These are phyloP conservation scores for Stegodyphus dumicola DNA, from an alignment of 1,140 invertebrate species.

Conservation along the genomic window DNA sequence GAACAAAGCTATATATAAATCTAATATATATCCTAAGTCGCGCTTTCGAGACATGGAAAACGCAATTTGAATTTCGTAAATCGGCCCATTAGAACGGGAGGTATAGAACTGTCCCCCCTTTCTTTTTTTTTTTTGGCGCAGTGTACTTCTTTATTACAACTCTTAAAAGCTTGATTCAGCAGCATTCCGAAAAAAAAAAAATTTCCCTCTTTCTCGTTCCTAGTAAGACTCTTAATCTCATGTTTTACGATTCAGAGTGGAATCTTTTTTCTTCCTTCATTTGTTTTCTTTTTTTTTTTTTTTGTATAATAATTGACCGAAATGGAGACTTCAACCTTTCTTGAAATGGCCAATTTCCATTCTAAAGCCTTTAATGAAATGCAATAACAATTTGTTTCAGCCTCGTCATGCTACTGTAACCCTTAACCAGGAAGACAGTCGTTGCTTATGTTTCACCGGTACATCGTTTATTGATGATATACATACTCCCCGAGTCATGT, in stretches of 20 bases:
- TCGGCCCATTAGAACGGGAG: too few species aligned
- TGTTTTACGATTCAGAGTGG: neutral
- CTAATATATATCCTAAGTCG: too few species aligned
- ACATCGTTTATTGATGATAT: constrained; percentile 11
- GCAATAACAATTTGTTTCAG: constrained; percentile 10
- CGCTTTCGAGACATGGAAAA: too few species aligned
- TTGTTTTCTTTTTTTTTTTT: neutral
- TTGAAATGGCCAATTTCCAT: constrained; percentile 8
- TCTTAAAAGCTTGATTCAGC: too few species aligned
- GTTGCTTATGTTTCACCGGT: neutral
- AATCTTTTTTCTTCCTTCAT: neutral
- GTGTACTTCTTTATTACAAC: too few species aligned
- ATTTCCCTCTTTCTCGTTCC: too few species aligned
- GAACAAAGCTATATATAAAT: too few species aligned
- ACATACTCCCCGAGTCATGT: neutral
- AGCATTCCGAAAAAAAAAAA: too few species aligned
- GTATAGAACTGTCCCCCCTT: too few species aligned
- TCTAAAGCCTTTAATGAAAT: constrained; percentile 21
- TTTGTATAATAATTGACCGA: neutral
- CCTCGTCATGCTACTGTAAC: neutral
- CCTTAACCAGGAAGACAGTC: constrained; percentile 1
- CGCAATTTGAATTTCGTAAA: too few species aligned
- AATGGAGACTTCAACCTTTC: neutral
- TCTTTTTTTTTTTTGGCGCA: too few species aligned
- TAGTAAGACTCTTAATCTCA: neutral